These are phyloP conservation scores for Machimus rusticus DNA, from an alignment of 2,888 invertebrate species.

Conservation along the genomic window DNA sequence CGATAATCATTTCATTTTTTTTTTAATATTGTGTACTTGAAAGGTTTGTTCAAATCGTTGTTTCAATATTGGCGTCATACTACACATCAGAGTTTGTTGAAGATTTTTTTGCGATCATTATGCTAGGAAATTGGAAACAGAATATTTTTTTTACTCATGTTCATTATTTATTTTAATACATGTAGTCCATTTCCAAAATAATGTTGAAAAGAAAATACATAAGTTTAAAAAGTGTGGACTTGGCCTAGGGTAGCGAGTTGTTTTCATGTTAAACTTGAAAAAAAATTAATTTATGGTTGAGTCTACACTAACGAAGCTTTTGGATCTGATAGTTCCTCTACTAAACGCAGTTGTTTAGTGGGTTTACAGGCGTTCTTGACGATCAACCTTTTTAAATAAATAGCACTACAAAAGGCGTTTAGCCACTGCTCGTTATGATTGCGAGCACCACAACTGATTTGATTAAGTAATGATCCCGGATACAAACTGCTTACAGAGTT, in stretches of 20 bases:
- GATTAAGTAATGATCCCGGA: not conserved
- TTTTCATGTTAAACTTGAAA: not conserved
- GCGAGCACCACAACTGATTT: not conserved
- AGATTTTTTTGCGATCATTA: too few relatives aligned
- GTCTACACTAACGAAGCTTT: not conserved
- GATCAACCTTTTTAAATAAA: not conserved
- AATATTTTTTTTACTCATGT: too few relatives aligned
- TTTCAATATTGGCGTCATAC: too few relatives aligned
- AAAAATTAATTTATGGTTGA: not conserved
- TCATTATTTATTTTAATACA: too few relatives aligned
- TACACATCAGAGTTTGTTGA: too few relatives aligned
- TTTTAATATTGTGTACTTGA: too few relatives aligned
- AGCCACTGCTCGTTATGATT: not conserved
- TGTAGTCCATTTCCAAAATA: not conserved
- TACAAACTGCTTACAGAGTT: not conserved
- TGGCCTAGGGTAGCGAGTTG: not conserved
- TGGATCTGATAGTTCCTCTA: not conserved
- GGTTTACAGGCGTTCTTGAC: not conserved
- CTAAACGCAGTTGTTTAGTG: not conserved
- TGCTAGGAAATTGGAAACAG: too few relatives aligned
- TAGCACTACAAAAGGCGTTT: not conserved
- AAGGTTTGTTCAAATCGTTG: too few relatives aligned
- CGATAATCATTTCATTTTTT: too few relatives aligned
- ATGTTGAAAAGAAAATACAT: not conserved
- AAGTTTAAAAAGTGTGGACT: not conserved